Percentiles rank a stretch among this genome's conserved stretches.
These are phyloP conservation scores for Sus cebifrons DNA, from an alignment of 2,797 vertebrate genomes.

Conservation along the genomic window DNA sequence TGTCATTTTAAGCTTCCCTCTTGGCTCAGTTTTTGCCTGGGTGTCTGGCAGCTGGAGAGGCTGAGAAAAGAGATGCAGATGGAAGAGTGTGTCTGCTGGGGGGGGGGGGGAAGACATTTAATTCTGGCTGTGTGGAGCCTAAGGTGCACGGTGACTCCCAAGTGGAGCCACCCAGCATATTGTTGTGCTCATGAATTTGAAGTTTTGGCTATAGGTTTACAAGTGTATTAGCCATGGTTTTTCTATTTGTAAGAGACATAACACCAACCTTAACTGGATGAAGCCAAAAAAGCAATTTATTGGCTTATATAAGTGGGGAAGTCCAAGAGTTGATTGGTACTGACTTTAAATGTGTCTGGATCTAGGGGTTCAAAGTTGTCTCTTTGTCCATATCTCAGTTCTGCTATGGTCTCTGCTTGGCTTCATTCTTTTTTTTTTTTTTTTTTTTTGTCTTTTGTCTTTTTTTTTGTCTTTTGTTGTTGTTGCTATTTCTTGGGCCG, in stretches of 20 bases:
- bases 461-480: no score
- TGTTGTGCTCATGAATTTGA: background rate
- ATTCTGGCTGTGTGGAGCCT: background rate
- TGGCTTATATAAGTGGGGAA: background rate
- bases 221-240: background rate
- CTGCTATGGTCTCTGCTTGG: background rate
- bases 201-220: background rate
- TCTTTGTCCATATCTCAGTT: background rate
- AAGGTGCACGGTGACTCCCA: background rate
- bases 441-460: no score
- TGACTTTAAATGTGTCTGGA: background rate
- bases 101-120: background rate
- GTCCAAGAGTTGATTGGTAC: background rate
- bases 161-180: background rate
- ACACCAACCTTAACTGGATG: background rate
- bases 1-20: constrained; percentile 14
- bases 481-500: no score
- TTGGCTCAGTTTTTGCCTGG: background rate
- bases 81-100: background rate
- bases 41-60: background rate
- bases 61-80: background rate
- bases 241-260: background rate
- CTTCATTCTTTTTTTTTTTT: background rate
- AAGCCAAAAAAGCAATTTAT: background rate
- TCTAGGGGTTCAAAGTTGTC: background rate